A percentile compares a stretch with the other conserved stretches of the same genome.
Conservation (phyloP, 2,113 vertebrate species). For the Cryptotis parvus region DNA sequence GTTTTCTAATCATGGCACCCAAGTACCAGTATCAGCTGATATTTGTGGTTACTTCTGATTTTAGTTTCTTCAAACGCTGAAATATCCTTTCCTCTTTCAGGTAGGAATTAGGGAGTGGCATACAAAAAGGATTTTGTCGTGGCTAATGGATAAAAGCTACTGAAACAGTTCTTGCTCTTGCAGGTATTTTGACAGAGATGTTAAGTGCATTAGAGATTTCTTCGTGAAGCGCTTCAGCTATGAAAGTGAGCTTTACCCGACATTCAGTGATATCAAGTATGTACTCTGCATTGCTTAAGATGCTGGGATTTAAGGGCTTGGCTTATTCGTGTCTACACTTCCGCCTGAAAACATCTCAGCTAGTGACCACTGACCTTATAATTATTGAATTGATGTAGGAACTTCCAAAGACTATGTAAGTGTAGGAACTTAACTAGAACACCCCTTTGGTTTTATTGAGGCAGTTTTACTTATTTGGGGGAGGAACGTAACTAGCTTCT, state of each 20-base stretch:
- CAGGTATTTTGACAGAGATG: constrained; percentile 99
- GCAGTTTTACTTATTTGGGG: not conserved
- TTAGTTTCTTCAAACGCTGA: constrained; percentile 9
- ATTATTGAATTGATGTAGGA: not conserved
- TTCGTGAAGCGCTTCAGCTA: constrained; percentile 94
- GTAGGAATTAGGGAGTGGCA: not conserved
- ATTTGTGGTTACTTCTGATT: constrained; percentile 1
- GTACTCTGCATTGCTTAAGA: constrained; percentile 57
- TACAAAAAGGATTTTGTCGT: constrained; percentile 1
- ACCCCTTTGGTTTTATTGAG: not conserved
- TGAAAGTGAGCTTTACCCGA: constrained; percentile 96
- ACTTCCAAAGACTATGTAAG: not conserved
- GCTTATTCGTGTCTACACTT: constrained; percentile 51
- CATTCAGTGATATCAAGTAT: constrained; percentile 95
- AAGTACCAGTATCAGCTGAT: not conserved
- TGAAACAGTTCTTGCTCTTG: constrained; percentile 54
- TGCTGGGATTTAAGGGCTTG: not conserved
- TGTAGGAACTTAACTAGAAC: not conserved
- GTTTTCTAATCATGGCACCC: not conserved
- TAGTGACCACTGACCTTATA: not conserved
- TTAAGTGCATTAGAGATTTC: constrained; percentile 96
- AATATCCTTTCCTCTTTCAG: constrained; percentile 45
- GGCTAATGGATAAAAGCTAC: not conserved
- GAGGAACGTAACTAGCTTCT: not conserved
- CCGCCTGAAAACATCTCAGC: constrained; percentile 6